Evolutionary conservation across 2,113 vertebrate genomes (phyloP), one percentile per base, ranked within the genome.

Genomic region (Psephotus haematonotus): DNA sequence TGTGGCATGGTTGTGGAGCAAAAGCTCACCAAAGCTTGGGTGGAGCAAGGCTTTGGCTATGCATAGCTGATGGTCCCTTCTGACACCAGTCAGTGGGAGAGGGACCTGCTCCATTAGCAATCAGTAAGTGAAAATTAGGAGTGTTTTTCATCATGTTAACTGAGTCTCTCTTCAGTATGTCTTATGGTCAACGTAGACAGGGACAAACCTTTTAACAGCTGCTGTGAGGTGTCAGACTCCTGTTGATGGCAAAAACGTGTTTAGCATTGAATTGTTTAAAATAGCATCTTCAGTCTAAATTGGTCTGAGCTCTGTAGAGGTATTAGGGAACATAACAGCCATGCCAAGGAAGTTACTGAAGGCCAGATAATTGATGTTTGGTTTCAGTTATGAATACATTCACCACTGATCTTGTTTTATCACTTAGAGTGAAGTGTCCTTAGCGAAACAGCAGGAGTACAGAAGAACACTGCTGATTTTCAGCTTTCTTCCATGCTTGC

Each of bases 361-460:
- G 76, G 78, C 5, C 74, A 68, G 74, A 39, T 18, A 79, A 57
- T 15, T 39, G 49, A 41, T 86, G 53, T 82, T 90, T 82, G 67
- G 52, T 77, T 91, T 88, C 44, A 25, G 41, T 49, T 92, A 57
- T 59, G 71, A 52, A 62, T n/a, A 23, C 33, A 59, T 57, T 65
- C 57, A 23, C 62, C 27, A 7, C 71, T 83, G 92, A 88, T 92
- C 86, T 94, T 71, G 15, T 44, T 46, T 78, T 92, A 77, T 49
- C 90, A 6, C 82, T 80, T 17, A 7, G 50, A 84, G 33, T 46
- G 70, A 82, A 88, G 82, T 57, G 68, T 94, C 82, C 64, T 86
- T 35, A 52, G 70, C 28, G 4, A 78, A 84, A 41, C 46, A 77
- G 71, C 44, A 43, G 82, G 87, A 76, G 91, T 75, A 50, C 39